phyloP scores from a whole-genome alignment of 2,888 invertebrate genomes.

The Drosophila nr. perissopoda region DNA sequence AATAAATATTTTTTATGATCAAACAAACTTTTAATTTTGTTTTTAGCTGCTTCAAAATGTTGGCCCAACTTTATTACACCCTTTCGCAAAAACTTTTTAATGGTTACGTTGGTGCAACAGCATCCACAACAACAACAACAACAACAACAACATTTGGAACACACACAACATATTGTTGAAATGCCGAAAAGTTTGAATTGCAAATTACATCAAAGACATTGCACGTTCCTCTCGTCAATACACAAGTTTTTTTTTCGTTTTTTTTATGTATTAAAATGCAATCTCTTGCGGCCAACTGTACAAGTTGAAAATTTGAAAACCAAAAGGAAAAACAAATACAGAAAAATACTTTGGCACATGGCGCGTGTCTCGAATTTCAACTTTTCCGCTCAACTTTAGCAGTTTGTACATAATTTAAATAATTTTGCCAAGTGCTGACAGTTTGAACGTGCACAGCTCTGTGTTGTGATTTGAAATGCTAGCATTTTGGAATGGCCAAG shows the following conservation, averaged over 20 bases:
- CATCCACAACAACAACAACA: not conserved
- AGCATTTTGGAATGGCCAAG: slow-evolving; percentile 28
- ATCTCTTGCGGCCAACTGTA: slow-evolving; percentile 44
- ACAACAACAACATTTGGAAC: slow-evolving; percentile 14
- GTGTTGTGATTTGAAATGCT: slow-evolving; percentile 48
- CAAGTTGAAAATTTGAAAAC: slow-evolving; percentile 23
- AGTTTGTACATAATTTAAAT: slow-evolving; percentile 76
- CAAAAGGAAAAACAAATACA: slow-evolving; percentile 8
- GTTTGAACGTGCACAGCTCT: slow-evolving; percentile 60
- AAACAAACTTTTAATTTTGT: slow-evolving; percentile 2
- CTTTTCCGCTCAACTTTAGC: slow-evolving; percentile 50
- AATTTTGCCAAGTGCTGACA: slow-evolving; percentile 64
- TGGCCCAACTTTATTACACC: slow-evolving; percentile 9
- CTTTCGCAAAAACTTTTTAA: slow-evolving; percentile 4
- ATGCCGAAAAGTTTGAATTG: slow-evolving; percentile 58
- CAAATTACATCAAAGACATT: slow-evolving; percentile 71
- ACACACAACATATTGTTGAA: slow-evolving; percentile 34
- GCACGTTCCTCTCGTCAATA: slow-evolving; percentile 50
- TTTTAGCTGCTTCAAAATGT: not conserved
- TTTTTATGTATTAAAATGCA: slow-evolving; percentile 51
- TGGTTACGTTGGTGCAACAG: slow-evolving; percentile 1
- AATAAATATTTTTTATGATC: not conserved
- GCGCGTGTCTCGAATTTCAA: slow-evolving; percentile 75
- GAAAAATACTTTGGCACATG: slow-evolving; percentile 42
- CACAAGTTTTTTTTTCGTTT: slow-evolving; percentile 11